These are phyloP conservation scores for Polymixis flavicincta DNA, from an alignment of 2,888 invertebrate genomes.

Conservation along the genomic window DNA sequence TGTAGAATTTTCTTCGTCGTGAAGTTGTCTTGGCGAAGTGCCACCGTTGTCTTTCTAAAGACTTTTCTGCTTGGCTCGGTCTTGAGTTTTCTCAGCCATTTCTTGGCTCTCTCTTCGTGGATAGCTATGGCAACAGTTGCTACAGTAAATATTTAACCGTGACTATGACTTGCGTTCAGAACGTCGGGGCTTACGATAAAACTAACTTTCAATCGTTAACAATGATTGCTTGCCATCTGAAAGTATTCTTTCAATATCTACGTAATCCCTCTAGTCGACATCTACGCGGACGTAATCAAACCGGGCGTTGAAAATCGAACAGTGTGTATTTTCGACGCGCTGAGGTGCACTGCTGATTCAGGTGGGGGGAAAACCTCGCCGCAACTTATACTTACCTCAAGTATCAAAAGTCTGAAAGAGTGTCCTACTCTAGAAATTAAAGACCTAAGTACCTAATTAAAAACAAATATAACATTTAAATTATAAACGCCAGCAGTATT, in stretches of 20 bases:
- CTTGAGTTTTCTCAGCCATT: slow-evolving; percentile 37
- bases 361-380: too few species aligned
- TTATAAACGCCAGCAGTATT: slow-evolving; percentile 45
- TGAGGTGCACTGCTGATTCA: too few species aligned
- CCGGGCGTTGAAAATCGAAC: too few species aligned
- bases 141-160: slow-evolving; percentile 3
- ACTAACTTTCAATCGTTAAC: too few species aligned
- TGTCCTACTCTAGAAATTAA: not conserved
- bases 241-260: not conserved
- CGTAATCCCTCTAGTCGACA: not conserved
- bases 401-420: slow-evolving; percentile 35
- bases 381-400: not conserved
- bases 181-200: not conserved
- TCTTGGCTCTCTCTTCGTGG: slow-evolving; percentile 43
- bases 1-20: slow-evolving; percentile 22
- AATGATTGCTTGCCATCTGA: not conserved
- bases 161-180: not conserved
- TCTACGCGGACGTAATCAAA: too few species aligned
- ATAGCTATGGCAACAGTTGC: slow-evolving; percentile 12
- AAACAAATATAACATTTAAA: not conserved
- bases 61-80: slow-evolving; percentile 43
- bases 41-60: slow-evolving; percentile 30
- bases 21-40: slow-evolving; percentile 34
- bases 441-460: not conserved
- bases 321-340: too few species aligned